Base-by-base conservation (phyloP, 1,140 invertebrate genomes). In the Orchestia grillus region DNA sequence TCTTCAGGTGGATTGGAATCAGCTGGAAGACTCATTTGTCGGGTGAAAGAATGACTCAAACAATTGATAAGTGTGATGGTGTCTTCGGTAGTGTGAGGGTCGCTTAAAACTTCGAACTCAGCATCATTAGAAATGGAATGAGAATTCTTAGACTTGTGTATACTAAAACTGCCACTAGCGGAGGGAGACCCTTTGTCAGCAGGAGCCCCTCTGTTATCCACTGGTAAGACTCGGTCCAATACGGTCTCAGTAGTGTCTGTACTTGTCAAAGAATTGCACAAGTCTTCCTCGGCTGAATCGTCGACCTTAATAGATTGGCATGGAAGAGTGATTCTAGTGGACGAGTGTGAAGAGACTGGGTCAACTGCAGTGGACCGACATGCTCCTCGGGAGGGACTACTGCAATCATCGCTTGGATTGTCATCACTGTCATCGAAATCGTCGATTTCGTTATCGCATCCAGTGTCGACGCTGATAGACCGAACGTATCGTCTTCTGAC, bases 11-110 rank as follows among this genome's bases (percentile, higher is more conserved):
- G 92, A 45, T 94, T 6, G 15, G 92, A 94, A 42, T 94, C 92
- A 45, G 92, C 95, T 44, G 95, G 94, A 36, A 97, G 62, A n/a
- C 96, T 97, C 53, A 97, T 96, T 47, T 97, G 96, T 19, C 95
- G 87, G 28, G 96, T 96, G 87, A 96, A 96, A 45, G 96, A 96
- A 23, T 94, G 92, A 94, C 92, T 94, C 19, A 94, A 47, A n/a
- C 92, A 94, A 47, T 94, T 94, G 40, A 94, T 94, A n/a, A 94
- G 44, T 19, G 92, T 94, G 92, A 94, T 94, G 6, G 92, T 94
- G 44, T 94, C 92, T 47, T 94, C 92, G 40, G 44, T 40, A 3
- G 92, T 94, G 43, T 94, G 92, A 40, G 43, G 92, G 43, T 94
- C 92, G 44, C 92, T 94, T 44, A 94, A 44, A 44, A 94, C 92